These are phyloP conservation scores for Ianthella basta DNA, from an alignment of 37 sponge, comb jelly and placozoan species.

Conservation along the genomic window DNA sequence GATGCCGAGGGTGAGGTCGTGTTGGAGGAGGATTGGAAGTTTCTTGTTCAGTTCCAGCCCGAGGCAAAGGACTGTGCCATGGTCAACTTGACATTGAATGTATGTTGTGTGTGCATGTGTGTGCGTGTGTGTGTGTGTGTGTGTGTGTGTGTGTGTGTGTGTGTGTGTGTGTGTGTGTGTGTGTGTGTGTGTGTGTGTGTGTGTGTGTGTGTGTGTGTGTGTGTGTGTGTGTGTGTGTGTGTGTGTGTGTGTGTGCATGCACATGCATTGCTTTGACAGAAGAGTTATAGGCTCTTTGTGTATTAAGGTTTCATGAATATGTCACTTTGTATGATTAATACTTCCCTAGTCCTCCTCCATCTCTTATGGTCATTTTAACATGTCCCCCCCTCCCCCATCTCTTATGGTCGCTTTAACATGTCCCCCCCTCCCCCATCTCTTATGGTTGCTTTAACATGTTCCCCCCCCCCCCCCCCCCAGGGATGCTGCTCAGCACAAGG, in stretches of 20 bases:
- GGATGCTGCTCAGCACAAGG: no score
- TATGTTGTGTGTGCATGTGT: neutral
- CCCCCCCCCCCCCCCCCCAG: neutral
- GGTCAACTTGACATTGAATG: neutral
- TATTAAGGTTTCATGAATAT: neutral
- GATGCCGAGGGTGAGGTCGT: slow-evolving; percentile 2
- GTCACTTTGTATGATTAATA: neutral
- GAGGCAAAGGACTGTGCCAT: neutral
- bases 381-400: neutral
- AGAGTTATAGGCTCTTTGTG: neutral
- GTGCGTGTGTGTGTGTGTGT: no score
- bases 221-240: slow-evolving; percentile 3
- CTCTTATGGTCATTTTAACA: no score
- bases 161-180: neutral
- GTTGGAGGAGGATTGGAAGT: neutral
- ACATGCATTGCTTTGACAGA: neutral
- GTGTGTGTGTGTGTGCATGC: slow-evolving; percentile 10
- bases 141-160: no score
- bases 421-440: neutral
- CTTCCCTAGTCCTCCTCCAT: no score
- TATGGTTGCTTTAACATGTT: no score
- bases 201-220: no score
- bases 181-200: neutral
- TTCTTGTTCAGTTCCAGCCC: neutral
- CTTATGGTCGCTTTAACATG: no score